phyloP scores from a whole-genome alignment of 1,140 invertebrate genomes.

The Zaprionus inermis region DNA sequence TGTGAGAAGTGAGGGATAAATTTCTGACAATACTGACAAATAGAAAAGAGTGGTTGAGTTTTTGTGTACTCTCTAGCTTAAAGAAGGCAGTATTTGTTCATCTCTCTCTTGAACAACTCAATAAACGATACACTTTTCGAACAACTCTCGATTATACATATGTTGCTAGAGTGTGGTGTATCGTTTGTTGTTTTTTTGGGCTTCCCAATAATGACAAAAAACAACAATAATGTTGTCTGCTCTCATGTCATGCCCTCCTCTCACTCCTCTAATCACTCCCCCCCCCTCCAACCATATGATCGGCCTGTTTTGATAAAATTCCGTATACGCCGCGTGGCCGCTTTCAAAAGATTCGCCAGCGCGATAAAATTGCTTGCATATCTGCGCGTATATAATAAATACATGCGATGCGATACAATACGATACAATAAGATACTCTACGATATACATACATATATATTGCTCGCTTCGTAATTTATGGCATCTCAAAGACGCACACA shows the following conservation, averaged over 20 bases:
- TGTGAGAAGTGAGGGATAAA: too few species aligned
- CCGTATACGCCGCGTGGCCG: constrained; percentile 63
- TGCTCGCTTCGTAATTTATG: constrained; percentile 70
- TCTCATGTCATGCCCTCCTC: too few species aligned
- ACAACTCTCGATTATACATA: constrained; percentile 5
- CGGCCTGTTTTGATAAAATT: constrained; percentile 61
- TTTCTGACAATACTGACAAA: too few species aligned
- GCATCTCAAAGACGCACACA: constrained; percentile 41
- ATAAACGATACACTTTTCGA: neutral
- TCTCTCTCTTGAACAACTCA: too few species aligned
- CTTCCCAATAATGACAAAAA: constrained; percentile 25
- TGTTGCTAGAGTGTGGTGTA: constrained; percentile 6
- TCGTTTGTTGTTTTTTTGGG: constrained; percentile 30
- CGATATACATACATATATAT: constrained; percentile 4
- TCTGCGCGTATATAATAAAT: constrained; percentile 35
- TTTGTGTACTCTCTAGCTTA: too few species aligned
- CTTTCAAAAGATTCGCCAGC: constrained; percentile 47
- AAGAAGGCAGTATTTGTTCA: too few species aligned
- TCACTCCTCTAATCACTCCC: too few species aligned
- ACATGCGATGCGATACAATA: too few species aligned
- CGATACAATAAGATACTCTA: neutral
- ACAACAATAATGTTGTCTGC: constrained; percentile 7
- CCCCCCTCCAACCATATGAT: neutral
- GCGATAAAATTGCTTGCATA: constrained; percentile 52
- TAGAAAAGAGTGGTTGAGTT: too few species aligned